Evolutionary conservation across 2,113 vertebrate species (phyloP), one percentile per base, ranked within the genome.

Genomic region (Bubalus kerabau): DNA sequence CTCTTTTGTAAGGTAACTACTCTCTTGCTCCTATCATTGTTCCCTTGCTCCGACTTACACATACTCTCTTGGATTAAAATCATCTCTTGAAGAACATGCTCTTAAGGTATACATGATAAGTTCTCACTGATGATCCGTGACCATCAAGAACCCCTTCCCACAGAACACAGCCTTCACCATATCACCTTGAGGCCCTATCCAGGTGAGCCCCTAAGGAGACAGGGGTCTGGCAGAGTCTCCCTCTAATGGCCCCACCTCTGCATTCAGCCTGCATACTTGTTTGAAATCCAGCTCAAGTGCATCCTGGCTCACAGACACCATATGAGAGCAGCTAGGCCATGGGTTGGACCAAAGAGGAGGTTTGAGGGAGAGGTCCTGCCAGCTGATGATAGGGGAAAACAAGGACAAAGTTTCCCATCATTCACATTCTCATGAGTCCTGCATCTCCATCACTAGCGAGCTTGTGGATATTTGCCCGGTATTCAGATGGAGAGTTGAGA

Each of bases 241-340:
- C 14, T 57, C 46, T 48, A 46, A 28, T 2, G 24, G 26, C 2
- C 13, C 24, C 62, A 7, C 26, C 23, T 59, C 36, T 9, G 3
- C 15, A 60, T 17, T 16, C 59, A 8, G 2, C 0, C 0, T 60
- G 17, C 23, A 23, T 4, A 9, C 28, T 9, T 48, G 11, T 71
- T 4, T 14, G 17, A 81, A 57, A 48, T 32, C 81, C 32, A 88
- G 46, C 30, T 59, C n/a, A 81, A 64, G 43, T 60, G 16, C 0
- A 32, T n/a, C 14, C 60, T 36, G n/a, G 36, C 19, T 40, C 28
- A 24, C 3, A 32, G 40, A 23, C 30, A 28, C 19, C 40, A 3
- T 1, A 8, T 40, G n/a, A 71, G 5, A 92, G 59, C 26, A 26
- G n/a, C 30, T 57, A 8, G 30, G 13, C 14, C 7, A 21, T 4